These are phyloP conservation scores for Hydropsyche tenuis DNA, from an alignment of 1,140 invertebrate species.

Conservation along the genomic window DNA sequence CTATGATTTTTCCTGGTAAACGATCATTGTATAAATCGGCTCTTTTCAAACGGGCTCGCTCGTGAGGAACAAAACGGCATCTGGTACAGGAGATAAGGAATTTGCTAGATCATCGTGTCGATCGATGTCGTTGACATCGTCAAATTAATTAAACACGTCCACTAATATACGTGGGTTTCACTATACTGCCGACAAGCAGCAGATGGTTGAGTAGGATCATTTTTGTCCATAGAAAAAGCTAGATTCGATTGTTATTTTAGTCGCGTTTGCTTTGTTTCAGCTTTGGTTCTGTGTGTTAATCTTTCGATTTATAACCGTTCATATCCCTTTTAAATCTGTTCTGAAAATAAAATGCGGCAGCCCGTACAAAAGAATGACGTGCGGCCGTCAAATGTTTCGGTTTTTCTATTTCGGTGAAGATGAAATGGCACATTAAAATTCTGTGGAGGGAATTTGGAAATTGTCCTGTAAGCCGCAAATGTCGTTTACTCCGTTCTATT, in stretches of 20 bases:
- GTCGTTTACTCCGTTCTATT: too few species aligned
- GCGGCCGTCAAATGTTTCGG: slow-evolving; percentile 12
- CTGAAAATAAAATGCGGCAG: not conserved
- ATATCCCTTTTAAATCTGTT: too few species aligned
- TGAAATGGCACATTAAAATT: slow-evolving; percentile 5
- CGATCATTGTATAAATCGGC: slow-evolving; percentile 7
- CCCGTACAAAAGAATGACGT: slow-evolving; percentile 5
- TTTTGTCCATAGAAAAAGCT: too few species aligned
- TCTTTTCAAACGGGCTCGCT: slow-evolving; percentile 2
- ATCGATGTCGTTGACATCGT: slow-evolving; percentile 2
- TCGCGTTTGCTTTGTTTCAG: too few species aligned
- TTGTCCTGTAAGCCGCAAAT: not conserved
- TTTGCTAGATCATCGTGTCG: not conserved
- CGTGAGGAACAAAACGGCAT: slow-evolving; percentile 13
- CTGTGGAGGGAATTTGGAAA: not conserved
- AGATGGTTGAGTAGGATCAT: too few species aligned
- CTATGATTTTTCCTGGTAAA: slow-evolving; percentile 25
- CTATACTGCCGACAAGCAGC: too few species aligned
- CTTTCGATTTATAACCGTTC: too few species aligned
- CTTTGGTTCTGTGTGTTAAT: too few species aligned
- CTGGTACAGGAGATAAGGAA: slow-evolving; percentile 7
- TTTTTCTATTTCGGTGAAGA: not conserved
- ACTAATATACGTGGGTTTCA: too few species aligned
- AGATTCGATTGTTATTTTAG: too few species aligned
- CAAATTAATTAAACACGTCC: slow-evolving; percentile 9